These are phyloP conservation scores for Epirrita christyi DNA, from an alignment of 2,888 invertebrate genomes.

Conservation along the genomic window DNA sequence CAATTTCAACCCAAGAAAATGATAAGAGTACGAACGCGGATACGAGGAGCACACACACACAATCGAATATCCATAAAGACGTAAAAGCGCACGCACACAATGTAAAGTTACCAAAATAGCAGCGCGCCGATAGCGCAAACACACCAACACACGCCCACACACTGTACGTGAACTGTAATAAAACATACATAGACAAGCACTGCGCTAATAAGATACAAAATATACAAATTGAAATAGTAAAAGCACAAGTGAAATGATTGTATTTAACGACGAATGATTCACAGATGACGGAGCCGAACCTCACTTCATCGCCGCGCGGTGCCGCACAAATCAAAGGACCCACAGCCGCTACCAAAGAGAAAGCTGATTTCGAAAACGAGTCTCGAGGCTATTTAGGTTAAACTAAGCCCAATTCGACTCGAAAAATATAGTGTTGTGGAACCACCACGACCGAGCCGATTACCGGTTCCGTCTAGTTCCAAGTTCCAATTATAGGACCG, in stretches of 20 bases:
- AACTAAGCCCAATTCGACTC: conserved; percentile 50
- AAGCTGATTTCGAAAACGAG: conserved; percentile 58
- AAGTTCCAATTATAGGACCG: conserved; percentile 72
- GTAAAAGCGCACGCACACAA: conserved; percentile 55
- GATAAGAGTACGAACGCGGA: conserved; percentile 77
- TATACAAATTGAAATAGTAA: conserved; percentile 74
- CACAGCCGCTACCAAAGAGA: conserved; percentile 50
- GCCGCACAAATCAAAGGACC: conserved; percentile 27
- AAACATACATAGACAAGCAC: conserved; percentile 74
- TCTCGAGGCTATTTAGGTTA: conserved; percentile 54
- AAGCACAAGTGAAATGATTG: conserved; percentile 65
- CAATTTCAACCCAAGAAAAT: conserved; percentile 66
- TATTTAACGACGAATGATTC: conserved; percentile 46
- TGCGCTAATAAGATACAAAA: conserved; percentile 74
- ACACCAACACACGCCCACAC: conserved; percentile 82
- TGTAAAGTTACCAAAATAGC: conserved; percentile 67
- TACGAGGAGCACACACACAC: conserved; percentile 62
- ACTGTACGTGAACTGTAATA: conserved; percentile 79
- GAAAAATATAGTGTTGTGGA: conserved; percentile 33
- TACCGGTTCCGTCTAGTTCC: conserved; percentile 75
- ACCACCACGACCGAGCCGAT: conserved; percentile 53
- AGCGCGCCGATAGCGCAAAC: conserved; percentile 79
- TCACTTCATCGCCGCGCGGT: background rate
- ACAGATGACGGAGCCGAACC: conserved; percentile 24
- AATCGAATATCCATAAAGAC: conserved; percentile 42